phyloP scores from a whole-genome alignment of 2,797 vertebrate species.

The Nyctalus aviator region DNA sequence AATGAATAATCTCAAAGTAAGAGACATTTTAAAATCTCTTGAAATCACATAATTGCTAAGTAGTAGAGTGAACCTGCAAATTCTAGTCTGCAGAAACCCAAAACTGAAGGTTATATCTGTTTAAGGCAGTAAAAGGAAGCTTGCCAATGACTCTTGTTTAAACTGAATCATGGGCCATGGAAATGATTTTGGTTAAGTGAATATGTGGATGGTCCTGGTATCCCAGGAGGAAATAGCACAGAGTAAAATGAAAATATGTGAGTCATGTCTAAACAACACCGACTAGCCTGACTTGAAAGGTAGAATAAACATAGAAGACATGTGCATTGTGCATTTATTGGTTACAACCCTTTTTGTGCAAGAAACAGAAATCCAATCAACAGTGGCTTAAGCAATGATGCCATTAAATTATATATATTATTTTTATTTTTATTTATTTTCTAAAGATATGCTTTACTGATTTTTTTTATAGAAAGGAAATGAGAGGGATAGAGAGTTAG shows the following conservation, averaged over 20 bases:
- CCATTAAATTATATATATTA: not conserved
- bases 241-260: not conserved
- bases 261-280: not conserved
- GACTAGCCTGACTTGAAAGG: not conserved
- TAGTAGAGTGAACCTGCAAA: not conserved
- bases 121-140: not conserved
- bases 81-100: not conserved
- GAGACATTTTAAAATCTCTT: not conserved
- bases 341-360: not conserved
- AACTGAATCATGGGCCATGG: not conserved
- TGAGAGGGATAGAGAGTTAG: too few relatives aligned
- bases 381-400: not conserved
- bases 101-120: not conserved
- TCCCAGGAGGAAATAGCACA: rapidly evolving
- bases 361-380: not conserved
- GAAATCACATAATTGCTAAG: not conserved
- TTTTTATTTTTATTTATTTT: too few relatives aligned
- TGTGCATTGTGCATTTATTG: too few relatives aligned
- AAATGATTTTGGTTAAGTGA: not conserved
- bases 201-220: not conserved
- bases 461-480: too few relatives aligned
- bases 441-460: too few relatives aligned
- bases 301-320: not conserved
- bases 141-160: not conserved
- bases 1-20: not conserved